Evolutionary conservation across 1,140 invertebrate genomes (phyloP), one percentile per base, ranked within the genome.

Genomic region (Nymphalis io): DNA sequence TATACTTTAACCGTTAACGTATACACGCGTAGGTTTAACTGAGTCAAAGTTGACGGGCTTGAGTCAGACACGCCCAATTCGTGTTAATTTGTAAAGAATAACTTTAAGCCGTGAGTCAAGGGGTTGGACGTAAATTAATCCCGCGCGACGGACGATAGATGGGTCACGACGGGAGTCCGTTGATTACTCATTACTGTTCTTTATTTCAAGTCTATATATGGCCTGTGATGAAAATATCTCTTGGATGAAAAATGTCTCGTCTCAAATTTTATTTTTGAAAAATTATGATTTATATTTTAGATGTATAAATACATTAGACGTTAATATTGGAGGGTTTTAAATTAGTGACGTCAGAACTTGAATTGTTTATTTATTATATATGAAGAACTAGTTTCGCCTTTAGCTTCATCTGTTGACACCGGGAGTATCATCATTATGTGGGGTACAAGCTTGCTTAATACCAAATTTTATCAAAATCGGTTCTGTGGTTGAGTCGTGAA

Each of bases 141-240:
- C 59, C 38, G 20, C 51, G 59, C 73, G 78, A 81, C 80, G 78
- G 60, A 62, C 75, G 64, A 75, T 71, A 70, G 79, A 80, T 72
- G 74, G 73, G 60, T 55, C 64, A 62, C 61, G 70, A 74, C 74
- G 74, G 72, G 72, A 23, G 33, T 58, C 71, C 46, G 23, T 61
- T 72, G 73, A 75, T 82, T 84, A 82, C 74, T 84, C 80, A 82
- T 77, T 79, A 74, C 12, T 46, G 60, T 75, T 70, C 60, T 68
- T 74, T 68, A 74, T 60, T 73, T 66, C 16, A 33, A 23, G 20
- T 18, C 18, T 42, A 53, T 10, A 44, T 51, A 48, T 66, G 55
- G 44, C 8, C 18, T 58, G 27, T 2, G 42, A 46, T 40, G 1
- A 44, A 61, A 61, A 48, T 60, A 12, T 48, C 27, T 6, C 11